These are phyloP conservation scores for Jordanella pulchra DNA, from an alignment of 2,797 vertebrate genomes.

Conservation along the genomic window DNA sequence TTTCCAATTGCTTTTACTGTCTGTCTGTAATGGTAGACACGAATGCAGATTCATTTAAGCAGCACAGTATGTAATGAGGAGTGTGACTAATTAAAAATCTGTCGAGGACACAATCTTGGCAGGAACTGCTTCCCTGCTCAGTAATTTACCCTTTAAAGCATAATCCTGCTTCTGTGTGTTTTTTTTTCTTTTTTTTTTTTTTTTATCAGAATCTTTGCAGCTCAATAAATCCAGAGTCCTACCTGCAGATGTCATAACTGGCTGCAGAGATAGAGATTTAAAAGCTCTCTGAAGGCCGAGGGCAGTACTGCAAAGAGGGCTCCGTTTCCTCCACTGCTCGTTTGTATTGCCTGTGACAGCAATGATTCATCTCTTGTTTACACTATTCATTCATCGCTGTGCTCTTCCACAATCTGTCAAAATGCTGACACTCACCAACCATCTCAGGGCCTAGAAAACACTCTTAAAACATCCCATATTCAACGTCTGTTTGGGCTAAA, in stretches of 20 bases:
- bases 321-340: constrained; percentile 17
- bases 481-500: constrained; percentile 44
- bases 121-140: constrained; percentile 13
- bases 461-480: constrained; percentile 29
- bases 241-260: constrained; percentile 19
- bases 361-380: constrained; percentile 68
- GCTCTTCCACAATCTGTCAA: constrained; percentile 66
- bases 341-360: constrained; percentile 46
- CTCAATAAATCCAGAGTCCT: constrained; percentile 16
- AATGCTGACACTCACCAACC: constrained; percentile 59
- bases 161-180: background rate
- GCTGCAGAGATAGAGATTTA: constrained; percentile 22
- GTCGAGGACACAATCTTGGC: constrained; percentile 7
- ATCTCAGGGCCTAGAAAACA: constrained; percentile 40
- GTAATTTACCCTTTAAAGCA: constrained; percentile 7
- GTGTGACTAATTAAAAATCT: constrained; percentile 30
- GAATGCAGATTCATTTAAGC: background rate
- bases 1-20: background rate
- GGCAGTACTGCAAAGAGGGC: constrained; percentile 11
- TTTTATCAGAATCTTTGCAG: constrained; percentile 1
- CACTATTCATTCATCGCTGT: constrained; percentile 42
- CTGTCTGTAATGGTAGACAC: background rate
- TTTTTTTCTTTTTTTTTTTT: background rate
- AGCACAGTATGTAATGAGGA: constrained; percentile 8
- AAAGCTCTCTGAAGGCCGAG: constrained; percentile 16